Evolutionary conservation across 2,888 invertebrate genomes (phyloP).

Genomic region (Xestia ashworthii): DNA sequence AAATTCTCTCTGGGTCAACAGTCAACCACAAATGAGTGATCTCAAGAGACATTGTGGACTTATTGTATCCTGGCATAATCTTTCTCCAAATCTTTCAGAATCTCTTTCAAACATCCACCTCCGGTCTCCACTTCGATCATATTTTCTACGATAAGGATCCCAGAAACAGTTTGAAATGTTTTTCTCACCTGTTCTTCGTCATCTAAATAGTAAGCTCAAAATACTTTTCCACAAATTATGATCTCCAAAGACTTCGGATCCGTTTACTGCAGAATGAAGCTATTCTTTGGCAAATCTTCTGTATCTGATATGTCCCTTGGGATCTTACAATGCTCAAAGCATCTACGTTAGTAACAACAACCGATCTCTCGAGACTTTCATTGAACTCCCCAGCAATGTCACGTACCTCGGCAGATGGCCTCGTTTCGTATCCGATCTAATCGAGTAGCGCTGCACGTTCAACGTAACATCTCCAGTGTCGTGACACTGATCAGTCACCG

Average conservation of each 20-base stretch:
- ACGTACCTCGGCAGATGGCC: constrained; percentile 48
- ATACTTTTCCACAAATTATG: no score
- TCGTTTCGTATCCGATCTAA: constrained; percentile 45
- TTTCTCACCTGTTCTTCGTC: not conserved
- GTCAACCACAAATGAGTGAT: not conserved
- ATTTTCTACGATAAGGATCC: not conserved
- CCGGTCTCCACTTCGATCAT: not conserved
- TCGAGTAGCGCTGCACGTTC: constrained; percentile 56
- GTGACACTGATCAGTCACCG: constrained; percentile 51
- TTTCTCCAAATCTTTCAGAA: not conserved
- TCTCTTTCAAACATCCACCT: not conserved
- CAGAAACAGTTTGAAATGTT: not conserved
- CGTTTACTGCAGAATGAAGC: not conserved
- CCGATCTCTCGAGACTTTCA: constrained; percentile 45
- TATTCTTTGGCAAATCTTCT: no score
- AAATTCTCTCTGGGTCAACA: not conserved
- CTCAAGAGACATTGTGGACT: not conserved
- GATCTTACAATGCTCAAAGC: not conserved
- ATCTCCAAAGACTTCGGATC: not conserved
- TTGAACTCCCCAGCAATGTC: constrained; percentile 33
- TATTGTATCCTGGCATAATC: not conserved
- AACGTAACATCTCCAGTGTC: constrained; percentile 57
- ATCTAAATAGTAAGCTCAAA: no score
- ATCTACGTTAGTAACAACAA: not conserved
- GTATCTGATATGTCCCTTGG: not conserved